Percentiles rank a stretch among this genome's conserved stretches.
These are phyloP conservation scores for Gasterosteus nipponicus DNA, from an alignment of 2,113 vertebrate genomes.

Conservation along the genomic window DNA sequence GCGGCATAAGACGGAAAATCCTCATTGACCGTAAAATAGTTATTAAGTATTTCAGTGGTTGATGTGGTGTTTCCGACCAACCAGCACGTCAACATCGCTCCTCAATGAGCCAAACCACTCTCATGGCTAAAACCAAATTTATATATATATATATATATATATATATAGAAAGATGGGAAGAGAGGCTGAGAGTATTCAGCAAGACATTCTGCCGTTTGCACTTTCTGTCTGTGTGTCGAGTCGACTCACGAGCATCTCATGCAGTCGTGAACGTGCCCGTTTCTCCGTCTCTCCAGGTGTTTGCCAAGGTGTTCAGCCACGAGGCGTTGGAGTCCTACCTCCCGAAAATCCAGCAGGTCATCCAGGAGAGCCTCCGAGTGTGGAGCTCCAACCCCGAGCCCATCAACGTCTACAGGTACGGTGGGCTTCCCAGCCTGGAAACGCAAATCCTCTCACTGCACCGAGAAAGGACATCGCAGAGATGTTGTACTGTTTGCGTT, in stretches of 20 bases:
- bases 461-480: too few relatives aligned
- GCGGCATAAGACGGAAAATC: neutral
- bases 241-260: neutral
- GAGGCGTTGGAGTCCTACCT: constrained; percentile 95
- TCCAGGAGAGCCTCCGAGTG: constrained; percentile 92
- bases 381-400: constrained; percentile 94
- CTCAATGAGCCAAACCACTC: neutral
- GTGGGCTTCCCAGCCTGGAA: neutral
- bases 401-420: constrained; percentile 91
- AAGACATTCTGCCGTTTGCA: neutral
- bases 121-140: neutral
- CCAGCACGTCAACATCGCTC: neutral
- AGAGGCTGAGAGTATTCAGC: neutral
- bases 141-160: neutral
- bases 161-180: too few relatives aligned
- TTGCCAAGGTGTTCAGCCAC: constrained; percentile 97
- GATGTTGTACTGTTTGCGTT: neutral
- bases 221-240: constrained; percentile 2
- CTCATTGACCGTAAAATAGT: too few relatives aligned
- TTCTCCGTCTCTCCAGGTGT: constrained; percentile 81
- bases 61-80: neutral
- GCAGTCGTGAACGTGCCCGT: neutral
- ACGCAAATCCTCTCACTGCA: neutral
- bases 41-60: neutral
- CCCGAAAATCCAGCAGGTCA: constrained; percentile 96